A percentile compares a stretch with the other conserved stretches of the same genome.
phyloP scores from a whole-genome alignment of 2,888 invertebrate species.

The Furcula furcula region DNA sequence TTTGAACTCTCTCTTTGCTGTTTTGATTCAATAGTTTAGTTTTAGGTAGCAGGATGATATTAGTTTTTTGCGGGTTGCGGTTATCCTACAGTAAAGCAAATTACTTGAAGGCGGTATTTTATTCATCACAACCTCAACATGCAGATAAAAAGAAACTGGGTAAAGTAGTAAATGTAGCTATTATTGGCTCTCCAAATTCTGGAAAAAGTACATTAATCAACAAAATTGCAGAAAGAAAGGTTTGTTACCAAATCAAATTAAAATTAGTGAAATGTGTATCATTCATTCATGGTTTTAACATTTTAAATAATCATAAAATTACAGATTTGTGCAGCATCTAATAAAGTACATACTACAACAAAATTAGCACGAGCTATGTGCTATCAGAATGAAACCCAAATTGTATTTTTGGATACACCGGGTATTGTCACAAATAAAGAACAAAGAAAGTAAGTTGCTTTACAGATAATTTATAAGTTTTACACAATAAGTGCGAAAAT shows the following conservation, averaged over 20 bases:
- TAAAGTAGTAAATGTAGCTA: slow-evolving; percentile 87
- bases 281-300: slow-evolving; percentile 15
- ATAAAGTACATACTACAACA: slow-evolving; percentile 95
- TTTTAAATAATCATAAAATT: slow-evolving; percentile 19
- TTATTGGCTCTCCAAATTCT: slow-evolving; percentile 96
- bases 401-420: slow-evolving; percentile 96
- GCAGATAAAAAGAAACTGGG: slow-evolving; percentile 37
- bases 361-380: slow-evolving; percentile 87
- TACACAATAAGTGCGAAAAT: no score
- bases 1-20: no score
- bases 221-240: slow-evolving; percentile 89
- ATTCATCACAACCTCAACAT: slow-evolving; percentile 59
- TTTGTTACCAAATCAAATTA: slow-evolving; percentile 43
- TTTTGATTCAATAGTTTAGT: no score
- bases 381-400: slow-evolving; percentile 89
- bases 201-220: slow-evolving; percentile 98
- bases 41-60: no score
- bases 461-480: no score
- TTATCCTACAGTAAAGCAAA: slow-evolving; percentile 27
- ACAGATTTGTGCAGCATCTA: slow-evolving; percentile 94
- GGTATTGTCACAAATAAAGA: slow-evolving; percentile 90
- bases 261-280: slow-evolving; percentile 6
- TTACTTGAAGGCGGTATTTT: slow-evolving; percentile 39
- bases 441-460: slow-evolving; percentile 84
- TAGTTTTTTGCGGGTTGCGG: slow-evolving; percentile 27